These are phyloP conservation scores for Hypercompe scribonia DNA, from an alignment of 2,888 invertebrate genomes.

Conservation along the genomic window DNA sequence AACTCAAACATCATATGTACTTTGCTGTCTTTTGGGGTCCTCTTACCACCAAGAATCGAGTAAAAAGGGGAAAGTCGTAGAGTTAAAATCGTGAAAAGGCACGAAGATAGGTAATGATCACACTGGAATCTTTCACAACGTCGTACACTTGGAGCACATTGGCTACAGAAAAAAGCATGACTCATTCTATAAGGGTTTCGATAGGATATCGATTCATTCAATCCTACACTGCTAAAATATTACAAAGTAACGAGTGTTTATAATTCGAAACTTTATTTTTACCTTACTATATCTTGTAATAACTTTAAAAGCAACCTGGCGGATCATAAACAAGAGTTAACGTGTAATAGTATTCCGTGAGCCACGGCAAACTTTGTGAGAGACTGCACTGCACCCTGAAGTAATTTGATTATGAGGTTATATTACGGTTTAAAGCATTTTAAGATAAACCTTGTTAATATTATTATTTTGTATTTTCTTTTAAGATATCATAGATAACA, in stretches of 20 bases:
- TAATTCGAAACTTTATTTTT: not conserved
- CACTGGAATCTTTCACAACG: too few species aligned
- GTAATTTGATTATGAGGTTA: conserved; percentile 24
- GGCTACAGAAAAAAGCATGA: too few species aligned
- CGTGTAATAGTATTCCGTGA: not conserved
- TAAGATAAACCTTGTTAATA: not conserved
- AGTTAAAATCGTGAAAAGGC: too few species aligned
- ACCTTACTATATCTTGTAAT: not conserved
- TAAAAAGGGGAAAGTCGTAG: too few species aligned
- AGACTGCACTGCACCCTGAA: conserved; percentile 23
- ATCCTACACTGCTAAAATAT: too few species aligned
- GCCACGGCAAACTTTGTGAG: conserved; percentile 15
- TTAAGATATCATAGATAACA: not conserved
- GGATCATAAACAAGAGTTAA: conserved; percentile 6
- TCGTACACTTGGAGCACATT: too few species aligned
- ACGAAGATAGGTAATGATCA: too few species aligned
- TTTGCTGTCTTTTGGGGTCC: too few species aligned
- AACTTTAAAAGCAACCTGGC: not conserved
- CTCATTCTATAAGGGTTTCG: too few species aligned
- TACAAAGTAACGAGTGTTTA: not conserved
- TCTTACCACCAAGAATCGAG: too few species aligned
- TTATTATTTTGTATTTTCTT: not conserved
- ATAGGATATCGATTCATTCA: too few species aligned
- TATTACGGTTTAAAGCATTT: conserved; percentile 6
- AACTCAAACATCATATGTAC: too few species aligned